Percentiles rank a stretch among this genome's conserved stretches.
Evolutionary conservation across 2,797 vertebrate species (phyloP).

Genomic region (Eleutherodactylus coqui): DNA sequence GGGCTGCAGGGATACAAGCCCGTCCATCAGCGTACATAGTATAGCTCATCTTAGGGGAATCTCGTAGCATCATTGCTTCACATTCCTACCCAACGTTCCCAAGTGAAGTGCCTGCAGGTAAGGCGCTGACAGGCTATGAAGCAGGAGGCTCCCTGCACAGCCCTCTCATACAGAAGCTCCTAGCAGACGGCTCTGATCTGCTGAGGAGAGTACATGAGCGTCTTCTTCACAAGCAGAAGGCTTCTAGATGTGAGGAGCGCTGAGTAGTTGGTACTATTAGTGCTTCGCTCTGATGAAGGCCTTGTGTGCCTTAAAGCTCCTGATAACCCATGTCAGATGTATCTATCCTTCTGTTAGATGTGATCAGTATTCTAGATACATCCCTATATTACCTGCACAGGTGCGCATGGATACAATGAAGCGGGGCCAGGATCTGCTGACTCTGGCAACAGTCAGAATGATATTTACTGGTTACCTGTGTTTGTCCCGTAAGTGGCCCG

Average conservation of each 20-base stretch:
- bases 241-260: background rate
- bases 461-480: too few species aligned
- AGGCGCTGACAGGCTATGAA: constrained; percentile 54
- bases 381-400: background rate
- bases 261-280: background rate
- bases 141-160: constrained; percentile 28
- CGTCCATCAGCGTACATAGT: background rate
- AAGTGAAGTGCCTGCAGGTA: background rate
- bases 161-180: constrained; percentile 27
- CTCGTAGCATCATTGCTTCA: constrained; percentile 10
- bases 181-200: constrained; percentile 55
- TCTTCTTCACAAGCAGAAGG: constrained; percentile 14
- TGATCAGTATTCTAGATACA: background rate
- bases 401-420: background rate
- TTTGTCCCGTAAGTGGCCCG: too few species aligned
- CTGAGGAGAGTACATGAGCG: background rate
- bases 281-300: background rate
- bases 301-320: constrained; percentile 4
- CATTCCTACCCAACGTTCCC: constrained; percentile 38
- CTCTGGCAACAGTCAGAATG: too few species aligned
- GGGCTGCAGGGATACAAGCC: too few species aligned
- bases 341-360: background rate
- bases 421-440: too few species aligned
- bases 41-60: constrained; percentile 27
- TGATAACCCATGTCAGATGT: background rate